Base-by-base conservation (phyloP, 2,888 invertebrate species). In the Carterocephalus palaemon region DNA sequence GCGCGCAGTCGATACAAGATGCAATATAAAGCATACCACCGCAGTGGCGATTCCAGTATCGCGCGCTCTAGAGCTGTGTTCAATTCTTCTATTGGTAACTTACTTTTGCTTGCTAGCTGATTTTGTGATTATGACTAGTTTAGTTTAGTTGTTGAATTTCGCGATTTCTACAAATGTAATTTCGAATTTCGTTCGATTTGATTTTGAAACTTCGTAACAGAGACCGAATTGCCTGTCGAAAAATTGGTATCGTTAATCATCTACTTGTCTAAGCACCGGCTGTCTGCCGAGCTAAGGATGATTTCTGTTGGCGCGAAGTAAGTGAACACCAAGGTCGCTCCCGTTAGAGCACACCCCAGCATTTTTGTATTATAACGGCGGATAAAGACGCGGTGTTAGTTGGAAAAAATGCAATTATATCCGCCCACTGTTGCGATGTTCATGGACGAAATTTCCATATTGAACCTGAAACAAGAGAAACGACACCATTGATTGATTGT, bases 1-100 rank as follows among this genome's bases (percentile, higher is more conserved):
- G 87, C 87, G 87, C 88, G 84, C 86, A 83, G 86, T 87, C 85
- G 86, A 86, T 80, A 84, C 84, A 83, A 86, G 75, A 76, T 74
- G 75, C 76, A 79, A 83, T 82, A 86, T 79, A 85, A 76, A 84
- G 82, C 87, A 86, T 86, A 84, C 86, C 85, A 85, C 85, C 75
- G 67, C 69, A 70, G 83, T 79, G 84, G 85, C 81, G 62, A 67
- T 63, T 72, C 67, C 70, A 62, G 68, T 59, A 62, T 62, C 56
- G 56, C 57, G 53, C 56, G 64, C 64, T 64, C 70, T 62, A 62
- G 56, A 53, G 59, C 62, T 64, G 62, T 49, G 54, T 60, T 57
- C 60, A 62, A 54, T 59, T 60, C 62, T 51, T 49, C 62, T 73
- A 70, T 62, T 77, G 82, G 82, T 83, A 83, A 85, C 84, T 80